These are phyloP conservation scores for Nycticorax nycticorax DNA, from an alignment of 2,113 vertebrate genomes.

Conservation along the genomic window DNA sequence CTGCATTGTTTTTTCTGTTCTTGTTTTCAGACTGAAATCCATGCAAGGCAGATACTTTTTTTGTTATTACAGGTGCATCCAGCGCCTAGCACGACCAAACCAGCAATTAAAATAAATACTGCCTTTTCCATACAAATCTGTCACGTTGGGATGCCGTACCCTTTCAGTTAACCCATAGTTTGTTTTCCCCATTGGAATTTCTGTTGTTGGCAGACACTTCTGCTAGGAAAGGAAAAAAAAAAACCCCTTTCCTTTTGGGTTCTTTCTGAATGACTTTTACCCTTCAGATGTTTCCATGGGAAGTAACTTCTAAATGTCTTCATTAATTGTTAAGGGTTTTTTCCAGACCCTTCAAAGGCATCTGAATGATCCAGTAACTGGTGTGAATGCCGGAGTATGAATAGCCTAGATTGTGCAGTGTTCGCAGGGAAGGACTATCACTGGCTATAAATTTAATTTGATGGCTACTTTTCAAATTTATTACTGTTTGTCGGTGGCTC, in stretches of 20 bases:
- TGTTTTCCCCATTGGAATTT: not conserved
- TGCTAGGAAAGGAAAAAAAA: not conserved
- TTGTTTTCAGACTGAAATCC: not conserved
- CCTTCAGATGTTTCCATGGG: not conserved
- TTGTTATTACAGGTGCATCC: not conserved
- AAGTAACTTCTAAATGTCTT: not conserved
- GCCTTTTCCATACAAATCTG: not conserved
- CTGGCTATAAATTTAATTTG: constrained; percentile 50
- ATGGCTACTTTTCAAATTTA: constrained; percentile 44
- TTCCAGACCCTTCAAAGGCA: constrained; percentile 16
- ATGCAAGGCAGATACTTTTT: not conserved
- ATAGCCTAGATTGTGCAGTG: not conserved
- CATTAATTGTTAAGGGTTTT: not conserved
- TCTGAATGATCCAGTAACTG: not conserved
- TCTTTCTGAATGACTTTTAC: not conserved
- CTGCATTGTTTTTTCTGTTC: not conserved
- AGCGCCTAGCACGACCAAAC: not conserved
- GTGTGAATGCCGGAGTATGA: not conserved
- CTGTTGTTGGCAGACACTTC: not conserved
- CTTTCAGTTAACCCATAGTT: not conserved
- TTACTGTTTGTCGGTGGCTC: constrained; percentile 50
- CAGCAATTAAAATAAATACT: not conserved
- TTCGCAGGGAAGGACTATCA: not conserved
- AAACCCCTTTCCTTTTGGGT: not conserved
- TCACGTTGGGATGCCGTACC: not conserved